A percentile compares a stretch with the other conserved stretches of the same genome.
Conservation (phyloP, 2,113 vertebrate species). For the Urocolius indicus region DNA sequence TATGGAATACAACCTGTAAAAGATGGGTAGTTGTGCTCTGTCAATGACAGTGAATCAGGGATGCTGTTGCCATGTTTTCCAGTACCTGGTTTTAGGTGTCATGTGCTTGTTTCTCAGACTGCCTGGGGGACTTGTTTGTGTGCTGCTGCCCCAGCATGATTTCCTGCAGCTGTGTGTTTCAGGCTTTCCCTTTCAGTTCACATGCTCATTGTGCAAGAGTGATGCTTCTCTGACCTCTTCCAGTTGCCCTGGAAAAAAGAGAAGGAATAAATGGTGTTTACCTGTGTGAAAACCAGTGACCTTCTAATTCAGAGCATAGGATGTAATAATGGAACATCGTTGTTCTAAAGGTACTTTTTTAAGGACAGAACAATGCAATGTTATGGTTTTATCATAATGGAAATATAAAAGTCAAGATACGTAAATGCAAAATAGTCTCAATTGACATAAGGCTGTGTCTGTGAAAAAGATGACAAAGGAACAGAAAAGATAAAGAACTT, state of each 20-base stretch:
- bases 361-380: not conserved
- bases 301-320: not conserved
- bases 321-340: not conserved
- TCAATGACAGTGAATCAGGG: not conserved
- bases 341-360: not conserved
- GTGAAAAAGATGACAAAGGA: not conserved
- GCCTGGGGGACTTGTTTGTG: not conserved
- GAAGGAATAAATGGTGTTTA: not conserved
- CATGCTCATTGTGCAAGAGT: accelerated
- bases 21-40: not conserved
- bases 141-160: not conserved
- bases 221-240: not conserved
- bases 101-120: not conserved
- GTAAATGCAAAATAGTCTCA: not conserved
- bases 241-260: not conserved
- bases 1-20: accelerated
- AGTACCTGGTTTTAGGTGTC: not conserved
- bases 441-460: not conserved
- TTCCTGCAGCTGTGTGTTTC: not conserved
- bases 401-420: not conserved
- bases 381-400: not conserved
- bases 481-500: not conserved
- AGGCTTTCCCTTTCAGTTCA: not conserved
- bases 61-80: accelerated
- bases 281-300: not conserved